Base-by-base conservation (phyloP, 2,113 vertebrate genomes). In the Megatriorchis doriae region DNA sequence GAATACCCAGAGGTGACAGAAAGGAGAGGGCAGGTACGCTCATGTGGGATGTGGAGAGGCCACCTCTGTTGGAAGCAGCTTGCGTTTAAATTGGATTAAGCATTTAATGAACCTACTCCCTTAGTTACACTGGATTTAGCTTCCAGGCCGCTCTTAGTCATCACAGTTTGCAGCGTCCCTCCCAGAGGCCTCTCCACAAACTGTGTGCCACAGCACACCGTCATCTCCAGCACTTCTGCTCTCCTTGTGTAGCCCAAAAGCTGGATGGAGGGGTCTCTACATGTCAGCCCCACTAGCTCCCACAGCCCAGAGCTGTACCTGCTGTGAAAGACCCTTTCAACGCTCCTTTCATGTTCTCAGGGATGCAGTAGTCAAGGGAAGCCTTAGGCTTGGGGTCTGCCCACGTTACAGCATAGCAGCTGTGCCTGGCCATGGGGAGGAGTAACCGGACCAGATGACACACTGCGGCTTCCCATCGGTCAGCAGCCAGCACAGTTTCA, bases 321-420 rank as follows among this genome's bases (percentile, higher is more conserved):
- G 2, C 62, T 63, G 36, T 50, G 52, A 61, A 31, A 56, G 23
- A 88, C 16, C 48, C 40, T 55, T 92, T 40, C 53, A 42, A 2
- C 0, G 0, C 38, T 75, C 15, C 43, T n/a, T 53, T 14, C 12
- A 1, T 31, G 38, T 40, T 3, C 8, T 27, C 58, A 42, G 43
- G 55, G 50, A 9, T 65, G 50, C 36, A 34, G 29, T 1, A 67
- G 38, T 22, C 32, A n/a, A 36, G 43, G 32, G 31, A 26, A 62
- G 27, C 43, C 70, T 23, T 63, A 59, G 38, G 26, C 36, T 48
- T 47, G 66, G 56, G 74, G 1, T 65, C 86, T 86, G 71, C 42
- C 70, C 7, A 0, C 11, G 38, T 21, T 48, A 20, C 65, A 78
- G 45, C 65, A 36, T 10, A 75, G 53, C 66, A 78, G 73, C 85